Evolutionary conservation across 2,113 vertebrate species (phyloP), one percentile per base, ranked within the genome.

Genomic region (Copsychus sechellarum): DNA sequence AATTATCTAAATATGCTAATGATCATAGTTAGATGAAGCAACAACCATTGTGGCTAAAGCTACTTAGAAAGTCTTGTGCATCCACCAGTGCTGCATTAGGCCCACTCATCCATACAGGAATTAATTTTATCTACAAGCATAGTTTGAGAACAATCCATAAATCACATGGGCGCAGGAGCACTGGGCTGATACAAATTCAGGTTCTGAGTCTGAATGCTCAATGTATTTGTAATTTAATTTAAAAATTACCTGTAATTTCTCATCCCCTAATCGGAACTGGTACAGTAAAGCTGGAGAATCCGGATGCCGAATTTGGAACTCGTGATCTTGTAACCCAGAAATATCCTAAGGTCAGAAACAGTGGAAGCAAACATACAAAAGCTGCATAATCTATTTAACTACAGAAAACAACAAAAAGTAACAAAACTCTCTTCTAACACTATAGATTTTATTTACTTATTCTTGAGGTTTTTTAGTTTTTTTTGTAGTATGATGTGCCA

Each of bases 241-340:
- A 21, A 31, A 42, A 9, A 24, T 58, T 96, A 99, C 99, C 99
- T 99, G 99, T 69, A 99, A 97, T 73, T 99, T 99, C 94, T 99
- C 99, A 97, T 99, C 99, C 26, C 99, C 99, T 28, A 99, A 94
- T 61, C 99, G 98, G 90, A 99, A 96, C 96, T 99, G 99, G 95
- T 99, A 99, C 53, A 99, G 97, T 18, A 99, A 96, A 73, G 99
- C 98, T 43, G 99, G 99, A 58, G 98, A 98, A 91, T 99, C 99
- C 2, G 99, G 99, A 82, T 99, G 99, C 58, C 99, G 97, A 86
- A 99, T 98, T 94, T 99, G 99, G 95, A 99, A 99, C 95, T 99
- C 99, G 14, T 99, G 99, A 92, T 99, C 99, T 96, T 99, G 98
- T 82, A 99, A 97, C 81, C 99, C 99, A 91, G 99, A 99, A 95